phyloP scores from a whole-genome alignment of 2,797 vertebrate species.

The Hemitrygon akajei region DNA sequence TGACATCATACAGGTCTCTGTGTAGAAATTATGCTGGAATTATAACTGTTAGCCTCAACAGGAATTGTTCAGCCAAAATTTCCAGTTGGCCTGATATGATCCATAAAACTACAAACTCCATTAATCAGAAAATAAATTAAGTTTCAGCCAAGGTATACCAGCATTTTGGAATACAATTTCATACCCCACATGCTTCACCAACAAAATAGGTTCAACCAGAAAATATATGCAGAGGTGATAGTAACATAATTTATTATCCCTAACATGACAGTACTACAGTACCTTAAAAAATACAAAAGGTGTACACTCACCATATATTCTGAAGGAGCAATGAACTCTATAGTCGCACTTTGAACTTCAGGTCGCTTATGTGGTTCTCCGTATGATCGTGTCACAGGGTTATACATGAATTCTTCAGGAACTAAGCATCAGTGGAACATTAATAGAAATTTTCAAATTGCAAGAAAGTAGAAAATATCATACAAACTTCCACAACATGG shows the following conservation, averaged over 20 bases:
- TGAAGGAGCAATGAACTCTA: slow-evolving; percentile 94
- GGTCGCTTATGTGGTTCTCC: slow-evolving; percentile 91
- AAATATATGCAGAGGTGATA: not conserved
- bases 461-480: not conserved
- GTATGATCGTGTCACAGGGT: slow-evolving; percentile 88
- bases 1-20: too few relatives aligned
- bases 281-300: not conserved
- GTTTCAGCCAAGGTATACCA: too few relatives aligned
- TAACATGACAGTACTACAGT: not conserved
- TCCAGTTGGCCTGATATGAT: too few relatives aligned
- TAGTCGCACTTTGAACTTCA: slow-evolving; percentile 89
- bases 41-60: too few relatives aligned
- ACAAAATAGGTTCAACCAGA: not conserved
- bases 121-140: too few relatives aligned
- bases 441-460: not conserved
- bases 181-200: not conserved
- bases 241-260: not conserved
- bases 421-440: slow-evolving; percentile 55
- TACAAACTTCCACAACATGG: too few relatives aligned
- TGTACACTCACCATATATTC: slow-evolving; percentile 81
- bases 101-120: too few relatives aligned
- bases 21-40: too few relatives aligned
- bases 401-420: slow-evolving; percentile 96
- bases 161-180: too few relatives aligned
- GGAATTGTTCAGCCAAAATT: too few relatives aligned